Evolutionary conservation across 2,113 vertebrate species (phyloP), one percentile per base, ranked within the genome.

Genomic region (Paramormyrops kingsleyae): DNA sequence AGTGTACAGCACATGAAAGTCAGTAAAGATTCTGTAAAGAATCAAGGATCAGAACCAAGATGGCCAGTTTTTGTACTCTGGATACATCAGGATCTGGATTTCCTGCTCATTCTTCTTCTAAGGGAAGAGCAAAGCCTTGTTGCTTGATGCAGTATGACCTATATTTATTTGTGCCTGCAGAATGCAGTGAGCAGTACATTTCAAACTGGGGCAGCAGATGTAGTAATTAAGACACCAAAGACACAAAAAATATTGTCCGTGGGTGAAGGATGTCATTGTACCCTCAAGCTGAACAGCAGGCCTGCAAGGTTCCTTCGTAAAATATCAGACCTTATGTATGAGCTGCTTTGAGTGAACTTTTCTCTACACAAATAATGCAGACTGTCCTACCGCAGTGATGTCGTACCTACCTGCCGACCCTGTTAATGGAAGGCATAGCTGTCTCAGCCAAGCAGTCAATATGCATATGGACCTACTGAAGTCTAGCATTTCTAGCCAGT

Each of bases 201-300:
- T 24, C 24, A 53, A 87, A 87, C 49, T 87, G 85, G 85, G 85
- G 85, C 49, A 87, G 50, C 85, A 87, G 85, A 87, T 87, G 85
- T 87, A 31, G 85, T 39, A 53, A 87, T 87, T 52, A 87, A 56
- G 27, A 87, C 50, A 87, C 85, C 31, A 35, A 53, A 87, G 47
- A 87, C 49, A 17, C 52, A 87, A 87, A 53, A 27, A 87, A 56
- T n/a, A 87, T 53, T 39, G 27, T 31, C 49, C 5, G 49, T 13
- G 49, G n/a, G 85, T 31, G 49, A 53, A 49, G 84, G 46, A 4
- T 50, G n/a, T 42, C 42, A 47, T n/a, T 49, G 83, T 27, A 21
- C 83, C 83, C 46, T 49, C 83, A 50, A 50, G 42, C 24, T 27
- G 10, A 86, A 24, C n/a, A 27, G 24, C 83, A 49, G 27, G 3